Base-by-base conservation (phyloP, 2,113 vertebrate species). In the Capreolus pygargus region DNA sequence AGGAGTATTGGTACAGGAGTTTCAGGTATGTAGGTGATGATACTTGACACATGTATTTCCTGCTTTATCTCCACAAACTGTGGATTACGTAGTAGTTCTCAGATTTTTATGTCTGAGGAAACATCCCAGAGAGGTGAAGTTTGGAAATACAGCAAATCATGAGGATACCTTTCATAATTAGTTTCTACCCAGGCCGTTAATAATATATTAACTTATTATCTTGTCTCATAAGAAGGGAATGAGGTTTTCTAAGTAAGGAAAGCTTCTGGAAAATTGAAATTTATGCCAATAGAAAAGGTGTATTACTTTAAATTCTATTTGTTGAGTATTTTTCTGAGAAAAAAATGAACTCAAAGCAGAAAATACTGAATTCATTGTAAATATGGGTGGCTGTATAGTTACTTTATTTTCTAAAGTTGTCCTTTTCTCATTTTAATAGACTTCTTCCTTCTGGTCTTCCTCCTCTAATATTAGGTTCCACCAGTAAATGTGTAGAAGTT, bases 251-350 rank as follows among this genome's bases (percentile, higher is more conserved):
- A 88, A 23, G 0, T 94, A 83, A 86, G 27, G 43, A 86, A 79
- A 21, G n/a, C 47, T 78, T 89, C 47, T 47, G 85, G 78, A 94
- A 92, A 98, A 76, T 64, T 45, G 45, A 82, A 83, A 86, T 82
- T 45, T 70, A 70, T 91, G 5, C 50, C 7, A 19, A 1, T 25
- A n/a, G 86, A 64, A 83, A 83, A 92, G 70, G 12, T 78, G 61
- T 74, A 94, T 91, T 81, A n/a, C 57, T 95, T 47, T 81, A 92
- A 82, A 52, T 92, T 86, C 28, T 57, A 30, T 89, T 95, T 88
- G 45, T 82, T 67, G 19, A 16, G 9, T 54, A 55, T 58, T 94
- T 86, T 92, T 64, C 60, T 86, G 43, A 78, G 47, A 86, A 82
- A 39, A 70, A 94, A 92, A 50, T 84, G n/a, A 60, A 76, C 30